A percentile compares a stretch with the other conserved stretches of the same genome.
phyloP scores from a whole-genome alignment of 2,113 vertebrate genomes.

The Stegastes partitus region DNA sequence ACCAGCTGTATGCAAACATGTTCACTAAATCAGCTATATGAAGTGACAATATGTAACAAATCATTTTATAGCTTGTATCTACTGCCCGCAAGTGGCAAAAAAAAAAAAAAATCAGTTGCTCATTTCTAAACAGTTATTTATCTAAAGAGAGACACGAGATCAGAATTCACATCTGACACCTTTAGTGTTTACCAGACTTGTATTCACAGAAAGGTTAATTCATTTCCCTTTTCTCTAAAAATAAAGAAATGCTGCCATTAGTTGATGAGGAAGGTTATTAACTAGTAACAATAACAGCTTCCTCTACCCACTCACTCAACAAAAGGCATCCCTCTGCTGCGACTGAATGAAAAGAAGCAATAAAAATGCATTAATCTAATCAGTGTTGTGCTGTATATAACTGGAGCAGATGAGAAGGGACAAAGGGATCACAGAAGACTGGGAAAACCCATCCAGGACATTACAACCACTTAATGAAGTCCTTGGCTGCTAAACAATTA shows the following conservation, averaged over 20 bases:
- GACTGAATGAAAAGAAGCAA: slow-evolving; percentile 30
- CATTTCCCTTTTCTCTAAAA: neutral
- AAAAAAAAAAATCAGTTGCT: neutral
- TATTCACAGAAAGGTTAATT: neutral
- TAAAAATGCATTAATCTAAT: slow-evolving; percentile 57
- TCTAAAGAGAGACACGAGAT: neutral
- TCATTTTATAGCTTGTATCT: neutral
- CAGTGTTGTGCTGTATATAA: slow-evolving; percentile 33
- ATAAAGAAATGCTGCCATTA: neutral
- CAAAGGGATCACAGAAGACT: slow-evolving; percentile 53
- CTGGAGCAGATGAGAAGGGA: slow-evolving; percentile 51
- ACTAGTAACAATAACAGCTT: slow-evolving; percentile 26
- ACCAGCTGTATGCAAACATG: too few species aligned
- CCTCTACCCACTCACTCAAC: slow-evolving; percentile 4
- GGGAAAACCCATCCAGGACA: slow-evolving; percentile 64
- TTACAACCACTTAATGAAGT: slow-evolving; percentile 77
- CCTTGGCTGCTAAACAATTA: slow-evolving; percentile 84
- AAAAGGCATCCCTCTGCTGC: slow-evolving; percentile 6
- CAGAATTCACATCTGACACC: neutral
- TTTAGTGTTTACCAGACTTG: neutral
- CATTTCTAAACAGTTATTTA: neutral
- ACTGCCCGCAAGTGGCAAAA: neutral
- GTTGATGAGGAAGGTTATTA: slow-evolving; percentile 15
- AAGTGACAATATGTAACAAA: too few species aligned
- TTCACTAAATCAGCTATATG: too few species aligned